Conservation (phyloP, 2,113 vertebrate genomes). For the Salvelinus alpinus region DNA sequence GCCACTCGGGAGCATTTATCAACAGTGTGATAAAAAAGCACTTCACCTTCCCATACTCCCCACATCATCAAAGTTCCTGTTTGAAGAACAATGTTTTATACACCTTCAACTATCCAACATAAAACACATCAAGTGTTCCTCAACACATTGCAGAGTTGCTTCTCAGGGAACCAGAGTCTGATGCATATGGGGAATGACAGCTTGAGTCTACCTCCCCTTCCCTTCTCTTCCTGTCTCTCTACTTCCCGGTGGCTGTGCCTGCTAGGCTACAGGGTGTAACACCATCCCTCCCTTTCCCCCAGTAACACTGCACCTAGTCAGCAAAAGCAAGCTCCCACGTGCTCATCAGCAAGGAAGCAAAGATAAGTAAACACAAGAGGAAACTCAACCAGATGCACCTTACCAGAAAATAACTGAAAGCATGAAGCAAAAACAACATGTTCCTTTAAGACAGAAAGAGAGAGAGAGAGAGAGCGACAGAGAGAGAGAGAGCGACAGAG, state of each 20-base stretch:
- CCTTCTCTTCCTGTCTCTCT: not conserved
- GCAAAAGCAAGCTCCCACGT: not conserved
- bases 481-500: too few relatives aligned
- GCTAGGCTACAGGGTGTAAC: slow-evolving; percentile 4
- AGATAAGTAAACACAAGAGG: too few relatives aligned
- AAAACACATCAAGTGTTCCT: not conserved
- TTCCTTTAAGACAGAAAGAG: not conserved
- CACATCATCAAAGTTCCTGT: too few relatives aligned
- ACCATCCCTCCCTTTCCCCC: slow-evolving; percentile 23
- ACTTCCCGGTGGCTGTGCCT: not conserved
- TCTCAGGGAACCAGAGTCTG: too few relatives aligned
- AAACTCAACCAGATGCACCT: too few relatives aligned
- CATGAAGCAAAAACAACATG: not conserved
- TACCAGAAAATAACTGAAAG: too few relatives aligned
- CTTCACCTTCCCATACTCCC: too few relatives aligned
- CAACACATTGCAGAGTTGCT: not conserved
- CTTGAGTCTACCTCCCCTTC: not conserved
- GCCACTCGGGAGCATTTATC: too few relatives aligned
- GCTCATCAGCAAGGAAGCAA: not conserved
- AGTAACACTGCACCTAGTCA: not conserved
- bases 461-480: not conserved
- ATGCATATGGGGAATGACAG: too few relatives aligned
- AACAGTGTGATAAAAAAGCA: too few relatives aligned
- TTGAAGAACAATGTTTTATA: too few relatives aligned
- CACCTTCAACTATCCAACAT: not conserved